These are phyloP conservation scores for Chrysomela aeneicollis DNA, from an alignment of 2,888 invertebrate genomes.

Conservation along the genomic window DNA sequence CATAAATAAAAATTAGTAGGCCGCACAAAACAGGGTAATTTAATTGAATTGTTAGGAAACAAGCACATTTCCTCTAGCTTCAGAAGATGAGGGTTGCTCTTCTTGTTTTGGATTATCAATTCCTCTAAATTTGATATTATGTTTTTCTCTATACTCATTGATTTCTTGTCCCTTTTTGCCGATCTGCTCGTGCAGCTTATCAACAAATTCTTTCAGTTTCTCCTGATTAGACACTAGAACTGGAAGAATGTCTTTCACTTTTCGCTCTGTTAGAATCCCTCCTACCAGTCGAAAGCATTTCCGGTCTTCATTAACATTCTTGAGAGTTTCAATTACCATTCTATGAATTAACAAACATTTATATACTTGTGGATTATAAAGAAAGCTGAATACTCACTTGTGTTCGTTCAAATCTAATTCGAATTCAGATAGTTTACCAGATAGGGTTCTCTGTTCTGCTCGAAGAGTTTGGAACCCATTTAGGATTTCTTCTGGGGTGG, in stretches of 20 bases:
- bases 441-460: slow-evolving; percentile 85
- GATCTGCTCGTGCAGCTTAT: slow-evolving; percentile 81
- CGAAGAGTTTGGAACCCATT: slow-evolving; percentile 87
- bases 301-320: slow-evolving; percentile 81
- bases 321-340: slow-evolving; percentile 92
- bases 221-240: slow-evolving; percentile 81
- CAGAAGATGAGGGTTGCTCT: slow-evolving; percentile 45
- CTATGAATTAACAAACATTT: slow-evolving; percentile 69
- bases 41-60: slow-evolving; percentile 54
- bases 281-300: slow-evolving; percentile 95
- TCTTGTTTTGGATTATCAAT: slow-evolving; percentile 61
- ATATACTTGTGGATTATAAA: too few relatives aligned
- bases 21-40: not conserved
- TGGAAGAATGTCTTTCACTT: slow-evolving; percentile 90
- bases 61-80: slow-evolving; percentile 59
- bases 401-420: slow-evolving; percentile 96
- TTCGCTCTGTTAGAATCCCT: slow-evolving; percentile 91
- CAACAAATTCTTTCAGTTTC: slow-evolving; percentile 80
- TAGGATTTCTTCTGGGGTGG: slow-evolving; percentile 81
- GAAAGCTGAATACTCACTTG: slow-evolving; percentile 80
- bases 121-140: slow-evolving; percentile 86
- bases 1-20: not conserved
- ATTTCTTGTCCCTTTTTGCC: slow-evolving; percentile 88
- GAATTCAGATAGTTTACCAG: slow-evolving; percentile 88
- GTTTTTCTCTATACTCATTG: slow-evolving; percentile 89